phyloP scores from a whole-genome alignment of 2,113 vertebrate species.

The Mesoclemmys tuberculata region DNA sequence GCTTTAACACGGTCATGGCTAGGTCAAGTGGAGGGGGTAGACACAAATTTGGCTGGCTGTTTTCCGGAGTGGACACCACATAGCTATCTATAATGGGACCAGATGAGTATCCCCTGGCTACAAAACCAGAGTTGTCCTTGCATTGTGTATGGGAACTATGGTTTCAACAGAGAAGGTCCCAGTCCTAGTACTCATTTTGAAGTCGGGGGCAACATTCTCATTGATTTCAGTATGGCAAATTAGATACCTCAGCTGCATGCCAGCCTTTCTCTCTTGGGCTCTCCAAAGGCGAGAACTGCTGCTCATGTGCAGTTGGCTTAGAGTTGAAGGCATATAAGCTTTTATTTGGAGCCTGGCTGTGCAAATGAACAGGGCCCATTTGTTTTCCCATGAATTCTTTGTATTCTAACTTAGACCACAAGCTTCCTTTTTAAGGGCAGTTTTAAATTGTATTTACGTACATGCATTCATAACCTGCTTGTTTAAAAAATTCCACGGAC shows the following conservation, averaged over 20 bases:
- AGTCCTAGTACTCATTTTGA: too few relatives aligned
- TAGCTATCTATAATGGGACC: background rate
- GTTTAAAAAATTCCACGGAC: too few relatives aligned
- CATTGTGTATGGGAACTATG: background rate
- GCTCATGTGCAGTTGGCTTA: background rate
- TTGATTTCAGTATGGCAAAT: too few relatives aligned
- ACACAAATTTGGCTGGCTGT: background rate
- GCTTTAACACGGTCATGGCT: background rate
- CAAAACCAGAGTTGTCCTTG: background rate
- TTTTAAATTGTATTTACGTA: background rate
- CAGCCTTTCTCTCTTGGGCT: background rate
- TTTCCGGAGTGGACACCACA: background rate
- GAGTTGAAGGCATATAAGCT: background rate
- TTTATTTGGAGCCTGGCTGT: background rate
- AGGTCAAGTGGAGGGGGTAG: background rate
- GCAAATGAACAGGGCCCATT: background rate
- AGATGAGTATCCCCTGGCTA: background rate
- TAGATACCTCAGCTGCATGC: background rate
- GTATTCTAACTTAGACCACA: background rate
- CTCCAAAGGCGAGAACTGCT: background rate
- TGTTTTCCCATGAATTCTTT: background rate
- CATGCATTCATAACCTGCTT: background rate
- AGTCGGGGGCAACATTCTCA: too few relatives aligned
- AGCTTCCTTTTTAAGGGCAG: background rate
- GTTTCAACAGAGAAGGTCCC: background rate